phyloP scores from a whole-genome alignment of 2,113 vertebrate genomes.

The Sinocyclocheilus grahami region DNA sequence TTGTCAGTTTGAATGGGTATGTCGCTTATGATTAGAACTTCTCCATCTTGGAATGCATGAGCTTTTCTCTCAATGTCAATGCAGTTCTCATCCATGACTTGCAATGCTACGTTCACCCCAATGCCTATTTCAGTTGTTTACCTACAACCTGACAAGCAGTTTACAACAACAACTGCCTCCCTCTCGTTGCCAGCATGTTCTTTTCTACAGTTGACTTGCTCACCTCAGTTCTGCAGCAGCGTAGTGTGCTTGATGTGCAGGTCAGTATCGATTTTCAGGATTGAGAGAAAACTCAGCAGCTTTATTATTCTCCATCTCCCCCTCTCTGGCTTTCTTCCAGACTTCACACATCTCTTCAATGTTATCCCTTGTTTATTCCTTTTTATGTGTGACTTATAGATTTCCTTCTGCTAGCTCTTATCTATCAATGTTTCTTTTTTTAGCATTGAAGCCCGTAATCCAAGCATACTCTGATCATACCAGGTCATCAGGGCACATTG shows the following conservation, averaged over 20 bases:
- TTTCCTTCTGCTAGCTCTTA: slow-evolving; percentile 18
- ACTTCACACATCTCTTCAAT: background rate
- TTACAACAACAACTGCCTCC: background rate
- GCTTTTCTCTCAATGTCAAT: background rate
- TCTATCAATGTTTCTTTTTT: slow-evolving; percentile 4
- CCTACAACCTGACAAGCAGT: background rate
- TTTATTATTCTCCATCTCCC: slow-evolving; percentile 9
- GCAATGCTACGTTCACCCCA: background rate
- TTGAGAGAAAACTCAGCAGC: slow-evolving; percentile 26
- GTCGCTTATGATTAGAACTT: background rate
- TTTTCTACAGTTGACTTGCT: slow-evolving; percentile 25
- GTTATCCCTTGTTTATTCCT: slow-evolving; percentile 7
- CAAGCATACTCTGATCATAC: background rate
- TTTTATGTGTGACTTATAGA: background rate
- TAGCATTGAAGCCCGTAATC: background rate
- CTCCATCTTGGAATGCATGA: background rate
- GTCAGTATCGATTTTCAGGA: slow-evolving; percentile 35
- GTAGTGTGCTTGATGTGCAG: slow-evolving; percentile 4
- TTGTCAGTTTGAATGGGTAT: background rate
- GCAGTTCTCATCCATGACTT: background rate
- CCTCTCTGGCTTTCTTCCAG: slow-evolving; percentile 17
- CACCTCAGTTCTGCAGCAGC: background rate
- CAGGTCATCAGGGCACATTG: background rate
- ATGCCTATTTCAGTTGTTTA: slow-evolving; percentile 6
- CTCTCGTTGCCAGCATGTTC: background rate